Evolutionary conservation across 2,797 vertebrate genomes (phyloP).

Genomic region (Australoheros facetus): DNA sequence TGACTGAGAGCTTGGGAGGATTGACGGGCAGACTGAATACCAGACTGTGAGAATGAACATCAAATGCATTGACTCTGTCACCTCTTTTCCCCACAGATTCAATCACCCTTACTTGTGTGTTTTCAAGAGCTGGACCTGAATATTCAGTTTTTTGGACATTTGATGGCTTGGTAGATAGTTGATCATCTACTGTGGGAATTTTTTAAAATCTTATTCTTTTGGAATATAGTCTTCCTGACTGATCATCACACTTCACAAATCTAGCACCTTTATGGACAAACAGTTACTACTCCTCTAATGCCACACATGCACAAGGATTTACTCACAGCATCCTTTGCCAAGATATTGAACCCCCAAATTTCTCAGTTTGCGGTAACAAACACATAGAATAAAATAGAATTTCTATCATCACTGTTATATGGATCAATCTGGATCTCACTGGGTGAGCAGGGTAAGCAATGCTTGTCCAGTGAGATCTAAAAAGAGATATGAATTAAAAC

Average conservation of each 20-base stretch:
- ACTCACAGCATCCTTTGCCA: not conserved
- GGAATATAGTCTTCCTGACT: not conserved
- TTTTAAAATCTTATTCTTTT: too few species aligned
- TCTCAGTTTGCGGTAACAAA: not conserved
- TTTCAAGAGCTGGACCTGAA: not conserved
- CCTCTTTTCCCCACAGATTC: conserved; percentile 15
- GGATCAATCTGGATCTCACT: not conserved
- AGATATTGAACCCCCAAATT: not conserved
- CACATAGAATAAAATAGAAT: too few species aligned
- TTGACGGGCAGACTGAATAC: conserved; percentile 48
- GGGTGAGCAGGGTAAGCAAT: not conserved
- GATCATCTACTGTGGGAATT: not conserved
- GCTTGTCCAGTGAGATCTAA: not conserved
- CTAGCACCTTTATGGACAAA: not conserved
- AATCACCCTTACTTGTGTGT: not conserved
- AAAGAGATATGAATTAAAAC: too few species aligned
- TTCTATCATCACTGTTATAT: not conserved
- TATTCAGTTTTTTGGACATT: not conserved
- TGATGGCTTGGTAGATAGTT: not conserved
- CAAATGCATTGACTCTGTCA: conserved; percentile 45
- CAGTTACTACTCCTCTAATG: not conserved
- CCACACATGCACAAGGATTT: not conserved
- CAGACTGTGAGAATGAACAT: conserved; percentile 48
- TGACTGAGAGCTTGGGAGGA: conserved; percentile 47
- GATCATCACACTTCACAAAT: not conserved